phyloP scores from a whole-genome alignment of 2,888 invertebrate species.

The Sphaerophoria taeniata region DNA sequence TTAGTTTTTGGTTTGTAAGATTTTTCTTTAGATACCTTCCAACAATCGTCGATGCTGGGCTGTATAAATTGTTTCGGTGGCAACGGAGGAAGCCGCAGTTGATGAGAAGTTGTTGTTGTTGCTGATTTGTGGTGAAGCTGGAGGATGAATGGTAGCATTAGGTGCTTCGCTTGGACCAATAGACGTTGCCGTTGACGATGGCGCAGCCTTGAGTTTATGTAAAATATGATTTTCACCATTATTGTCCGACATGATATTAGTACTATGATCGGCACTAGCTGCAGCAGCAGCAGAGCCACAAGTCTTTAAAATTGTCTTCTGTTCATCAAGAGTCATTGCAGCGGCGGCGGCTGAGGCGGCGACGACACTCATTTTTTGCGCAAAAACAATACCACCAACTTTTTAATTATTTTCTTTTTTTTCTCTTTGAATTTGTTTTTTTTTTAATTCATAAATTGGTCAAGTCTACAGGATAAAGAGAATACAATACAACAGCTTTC shows the following conservation, averaged over 20 bases:
- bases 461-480: slow-evolving; percentile 70
- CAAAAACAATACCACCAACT: slow-evolving; percentile 61
- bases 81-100: slow-evolving; percentile 76
- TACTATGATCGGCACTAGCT: slow-evolving; percentile 68
- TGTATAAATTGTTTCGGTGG: slow-evolving; percentile 77
- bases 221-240: slow-evolving; percentile 76
- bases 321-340: slow-evolving; percentile 83
- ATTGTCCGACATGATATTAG: slow-evolving; percentile 48
- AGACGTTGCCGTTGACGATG: slow-evolving; percentile 75
- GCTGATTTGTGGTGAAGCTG: slow-evolving; percentile 64
- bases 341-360: slow-evolving; percentile 78
- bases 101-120: slow-evolving; percentile 52
- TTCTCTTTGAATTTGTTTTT: slow-evolving; percentile 8
- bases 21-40: slow-evolving; percentile 82
- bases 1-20: slow-evolving; percentile 67
- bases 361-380: slow-evolving; percentile 70
- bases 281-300: slow-evolving; percentile 65
- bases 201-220: slow-evolving; percentile 76
- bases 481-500: slow-evolving; percentile 69
- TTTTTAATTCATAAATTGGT: slow-evolving; percentile 54
- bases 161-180: slow-evolving; percentile 63
- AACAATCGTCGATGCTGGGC: slow-evolving; percentile 82
- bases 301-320: slow-evolving; percentile 82
- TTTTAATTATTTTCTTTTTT: slow-evolving; percentile 43
- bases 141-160: slow-evolving; percentile 61